These are phyloP conservation scores for Drosophila ananassae DNA, from an alignment of 1,140 invertebrate genomes.

Conservation along the genomic window DNA sequence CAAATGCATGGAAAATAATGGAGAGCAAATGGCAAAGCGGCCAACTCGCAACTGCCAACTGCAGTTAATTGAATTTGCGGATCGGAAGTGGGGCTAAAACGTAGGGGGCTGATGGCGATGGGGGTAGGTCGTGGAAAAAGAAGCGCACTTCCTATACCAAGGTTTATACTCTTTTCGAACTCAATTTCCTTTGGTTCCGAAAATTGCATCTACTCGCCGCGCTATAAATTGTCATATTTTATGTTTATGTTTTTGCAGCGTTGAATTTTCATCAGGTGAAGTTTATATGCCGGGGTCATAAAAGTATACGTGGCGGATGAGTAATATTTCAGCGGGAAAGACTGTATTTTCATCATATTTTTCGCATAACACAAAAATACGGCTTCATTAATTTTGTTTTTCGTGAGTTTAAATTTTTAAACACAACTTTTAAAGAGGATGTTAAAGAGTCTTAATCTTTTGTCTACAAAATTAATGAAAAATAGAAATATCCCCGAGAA, in stretches of 20 bases:
- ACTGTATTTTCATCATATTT: background rate
- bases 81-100: conserved; percentile 13
- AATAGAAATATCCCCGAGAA: background rate
- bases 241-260: background rate
- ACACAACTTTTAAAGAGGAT: background rate
- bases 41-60: conserved; percentile 53
- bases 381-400: background rate
- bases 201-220: background rate
- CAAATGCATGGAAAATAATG: conserved; percentile 52
- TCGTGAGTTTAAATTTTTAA: background rate
- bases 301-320: conserved; percentile 2
- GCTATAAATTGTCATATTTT: conserved; percentile 9
- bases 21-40: conserved; percentile 47
- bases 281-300: background rate
- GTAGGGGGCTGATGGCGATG: background rate
- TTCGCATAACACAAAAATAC: background rate
- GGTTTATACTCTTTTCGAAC: conserved; percentile 19
- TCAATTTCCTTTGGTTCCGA: conserved; percentile 3
- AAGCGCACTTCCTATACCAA: background rate
- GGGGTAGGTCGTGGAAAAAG: background rate
- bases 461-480: background rate
- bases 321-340: background rate
- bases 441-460: too few species aligned
- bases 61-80: conserved; percentile 68
- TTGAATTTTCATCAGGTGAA: background rate